Base-by-base conservation (phyloP, 2,797 vertebrate species). In the Notolepis coatsorum region DNA sequence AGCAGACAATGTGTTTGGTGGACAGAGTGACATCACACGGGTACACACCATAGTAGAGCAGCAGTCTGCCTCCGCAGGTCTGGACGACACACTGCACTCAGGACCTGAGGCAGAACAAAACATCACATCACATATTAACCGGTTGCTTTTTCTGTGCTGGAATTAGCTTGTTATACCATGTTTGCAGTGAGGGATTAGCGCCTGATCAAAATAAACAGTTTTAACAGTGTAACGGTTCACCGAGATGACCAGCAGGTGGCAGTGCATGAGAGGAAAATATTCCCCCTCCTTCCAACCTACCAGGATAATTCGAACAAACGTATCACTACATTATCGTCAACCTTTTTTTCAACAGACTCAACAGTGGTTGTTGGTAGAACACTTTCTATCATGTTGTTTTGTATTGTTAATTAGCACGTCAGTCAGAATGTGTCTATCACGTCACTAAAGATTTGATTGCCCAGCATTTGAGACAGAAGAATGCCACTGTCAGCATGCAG, bases 21-120 rank as follows among this genome's bases (percentile, higher is more conserved):
- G n/a, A n/a, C n/a, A 7, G 27, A 31, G 15, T 50, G 2, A 6
- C 15, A 37, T n/a, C 2, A 12, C 12, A 66, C 18, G 2, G 28
- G 37, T 55, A 82, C 91, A 93, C 68, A 95, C 94, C 50, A 58
- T 39, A 31, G 84, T 39, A 31, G 84, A 77, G 71, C 88, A 71
- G 53, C 82, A 90, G 33, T 92, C 92, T 33, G 91, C 86, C 38
- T 92, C 92, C 20, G 79, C 87, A 38, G 73, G 66, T 57, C 84
- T 88, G 65, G 81, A 88, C 45, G 79, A 84, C 53, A 62, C 46
- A 33, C 89, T 84, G 64, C 92, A 87, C 28, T 92, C 93, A 60
- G 81, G 35, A 41, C 80, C 92, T 95, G 58, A 7, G 88, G 83
- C 24, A 65, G 38, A 62, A 49, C 2, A 42, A 49, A 5, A 59